Conservation (phyloP, 2,113 vertebrate genomes). For the Pimephales promelas region DNA sequence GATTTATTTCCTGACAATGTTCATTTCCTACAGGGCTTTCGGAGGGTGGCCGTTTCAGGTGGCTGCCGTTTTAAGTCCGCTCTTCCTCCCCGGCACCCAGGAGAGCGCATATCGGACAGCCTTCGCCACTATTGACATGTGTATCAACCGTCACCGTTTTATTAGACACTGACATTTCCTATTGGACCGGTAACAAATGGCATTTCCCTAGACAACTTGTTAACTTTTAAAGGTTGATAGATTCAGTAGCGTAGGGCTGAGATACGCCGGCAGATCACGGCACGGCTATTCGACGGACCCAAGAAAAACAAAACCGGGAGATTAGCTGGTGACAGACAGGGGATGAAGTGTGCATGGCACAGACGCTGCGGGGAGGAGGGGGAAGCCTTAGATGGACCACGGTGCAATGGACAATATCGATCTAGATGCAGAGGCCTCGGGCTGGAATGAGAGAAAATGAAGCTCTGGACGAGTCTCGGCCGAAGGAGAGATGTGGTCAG, state of each 20-base stretch:
- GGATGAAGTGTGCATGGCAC: constrained; percentile 64
- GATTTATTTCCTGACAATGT: constrained; percentile 50
- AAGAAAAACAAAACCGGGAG: constrained; percentile 72
- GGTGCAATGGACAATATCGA: constrained; percentile 43
- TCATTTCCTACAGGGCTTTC: constrained; percentile 29
- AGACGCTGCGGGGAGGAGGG: constrained; percentile 21
- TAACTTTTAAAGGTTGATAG: constrained; percentile 87
- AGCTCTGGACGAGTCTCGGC: background rate
- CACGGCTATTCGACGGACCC: constrained; percentile 21
- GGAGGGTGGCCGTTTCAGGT: constrained; percentile 11
- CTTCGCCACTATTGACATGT: constrained; percentile 65
- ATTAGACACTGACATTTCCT: constrained; percentile 81
- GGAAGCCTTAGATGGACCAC: constrained; percentile 22
- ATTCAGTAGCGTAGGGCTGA: constrained; percentile 70
- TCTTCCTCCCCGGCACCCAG: constrained; percentile 43
- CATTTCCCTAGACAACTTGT: constrained; percentile 83
- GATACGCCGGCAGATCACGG: constrained; percentile 71
- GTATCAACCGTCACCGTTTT: constrained; percentile 70
- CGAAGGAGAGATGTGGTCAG: background rate
- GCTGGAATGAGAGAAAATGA: constrained; percentile 39
- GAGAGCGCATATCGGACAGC: constrained; percentile 5
- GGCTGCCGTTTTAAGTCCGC: constrained; percentile 30
- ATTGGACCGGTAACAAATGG: constrained; percentile 81
- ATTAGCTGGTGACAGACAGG: constrained; percentile 75
- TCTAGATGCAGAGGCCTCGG: constrained; percentile 36